phyloP scores from a whole-genome alignment of 1,140 invertebrate genomes.

The Drosophila tristis region DNA sequence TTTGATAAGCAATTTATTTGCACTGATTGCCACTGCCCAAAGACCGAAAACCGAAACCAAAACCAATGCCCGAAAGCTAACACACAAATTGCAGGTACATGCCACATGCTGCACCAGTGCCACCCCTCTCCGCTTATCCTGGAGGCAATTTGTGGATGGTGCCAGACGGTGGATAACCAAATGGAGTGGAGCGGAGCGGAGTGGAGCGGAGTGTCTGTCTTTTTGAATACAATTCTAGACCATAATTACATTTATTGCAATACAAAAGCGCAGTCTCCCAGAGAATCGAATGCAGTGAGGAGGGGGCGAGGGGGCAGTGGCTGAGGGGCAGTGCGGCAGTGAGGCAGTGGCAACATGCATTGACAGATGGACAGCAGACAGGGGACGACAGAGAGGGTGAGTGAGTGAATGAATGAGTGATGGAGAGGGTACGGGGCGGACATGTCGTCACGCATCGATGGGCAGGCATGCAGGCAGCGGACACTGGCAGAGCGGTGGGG shows the following conservation, averaged over 20 bases:
- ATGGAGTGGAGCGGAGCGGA: too few species aligned
- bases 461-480: conserved; percentile 58
- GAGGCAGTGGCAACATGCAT: conserved; percentile 39
- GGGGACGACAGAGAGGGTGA: conserved; percentile 10
- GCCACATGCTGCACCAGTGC: conserved; percentile 29
- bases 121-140: conserved; percentile 6
- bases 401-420: not conserved
- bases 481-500: conserved; percentile 4
- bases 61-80: conserved; percentile 44
- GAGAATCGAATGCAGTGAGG: conserved; percentile 2
- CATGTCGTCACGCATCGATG: conserved; percentile 80
- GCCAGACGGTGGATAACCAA: not conserved
- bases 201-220: conserved; percentile 1
- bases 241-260: conserved; percentile 78
- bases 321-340: conserved; percentile 25
- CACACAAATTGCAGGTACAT: conserved; percentile 38
- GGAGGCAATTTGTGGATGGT: conserved; percentile 7
- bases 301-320: conserved; percentile 7
- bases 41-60: not conserved
- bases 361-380: conserved; percentile 46
- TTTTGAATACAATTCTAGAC: conserved; percentile 70
- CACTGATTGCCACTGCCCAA: conserved; percentile 24
- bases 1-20: conserved; percentile 48
- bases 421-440: conserved; percentile 43
- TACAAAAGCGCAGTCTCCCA: conserved; percentile 53